Percentiles rank a stretch among this genome's conserved stretches.
These are phyloP conservation scores for Barypeithes pellucidus DNA, from an alignment of 2,888 invertebrate genomes.

Conservation along the genomic window DNA sequence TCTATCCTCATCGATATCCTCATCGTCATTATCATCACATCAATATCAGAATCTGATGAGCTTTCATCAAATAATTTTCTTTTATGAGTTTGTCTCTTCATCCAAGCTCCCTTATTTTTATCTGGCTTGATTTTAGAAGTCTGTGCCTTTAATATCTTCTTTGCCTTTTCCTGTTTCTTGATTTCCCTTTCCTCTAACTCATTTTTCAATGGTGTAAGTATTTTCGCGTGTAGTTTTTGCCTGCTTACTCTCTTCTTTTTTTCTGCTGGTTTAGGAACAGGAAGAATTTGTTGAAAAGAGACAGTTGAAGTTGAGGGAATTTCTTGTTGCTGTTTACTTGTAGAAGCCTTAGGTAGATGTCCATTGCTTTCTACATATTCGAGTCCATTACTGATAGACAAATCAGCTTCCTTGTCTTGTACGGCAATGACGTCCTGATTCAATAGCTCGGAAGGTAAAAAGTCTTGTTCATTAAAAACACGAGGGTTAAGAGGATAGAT, in stretches of 20 bases:
- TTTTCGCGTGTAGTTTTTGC: neutral
- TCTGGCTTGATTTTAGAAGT: slow-evolving; percentile 23
- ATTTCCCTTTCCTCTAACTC: slow-evolving; percentile 52
- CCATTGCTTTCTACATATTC: slow-evolving; percentile 23
- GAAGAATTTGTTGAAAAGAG: slow-evolving; percentile 17
- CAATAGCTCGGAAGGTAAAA: slow-evolving; percentile 36
- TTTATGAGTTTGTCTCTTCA: neutral
- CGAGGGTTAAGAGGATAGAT: slow-evolving; percentile 61
- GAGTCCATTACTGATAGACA: neutral
- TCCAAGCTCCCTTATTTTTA: neutral
- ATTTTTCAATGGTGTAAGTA: slow-evolving; percentile 46
- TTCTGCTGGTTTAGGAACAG: slow-evolving; percentile 8
- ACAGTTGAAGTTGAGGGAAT: slow-evolving; percentile 29
- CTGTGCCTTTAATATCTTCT: slow-evolving; percentile 35
- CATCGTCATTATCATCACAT: slow-evolving; percentile 33
- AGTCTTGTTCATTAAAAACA: slow-evolving; percentile 56
- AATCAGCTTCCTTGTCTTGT: slow-evolving; percentile 17
- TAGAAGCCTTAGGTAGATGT: slow-evolving; percentile 31
- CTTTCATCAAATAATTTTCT: slow-evolving; percentile 20
- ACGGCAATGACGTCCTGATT: neutral
- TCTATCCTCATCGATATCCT: slow-evolving; percentile 46
- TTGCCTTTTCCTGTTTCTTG: slow-evolving; percentile 47
- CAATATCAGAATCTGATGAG: slow-evolving; percentile 24
- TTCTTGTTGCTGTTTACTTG: slow-evolving; percentile 22
- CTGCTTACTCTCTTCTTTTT: slow-evolving; percentile 5